phyloP scores from a whole-genome alignment of 2,888 invertebrate genomes.

The Trichogramma evanescens region DNA sequence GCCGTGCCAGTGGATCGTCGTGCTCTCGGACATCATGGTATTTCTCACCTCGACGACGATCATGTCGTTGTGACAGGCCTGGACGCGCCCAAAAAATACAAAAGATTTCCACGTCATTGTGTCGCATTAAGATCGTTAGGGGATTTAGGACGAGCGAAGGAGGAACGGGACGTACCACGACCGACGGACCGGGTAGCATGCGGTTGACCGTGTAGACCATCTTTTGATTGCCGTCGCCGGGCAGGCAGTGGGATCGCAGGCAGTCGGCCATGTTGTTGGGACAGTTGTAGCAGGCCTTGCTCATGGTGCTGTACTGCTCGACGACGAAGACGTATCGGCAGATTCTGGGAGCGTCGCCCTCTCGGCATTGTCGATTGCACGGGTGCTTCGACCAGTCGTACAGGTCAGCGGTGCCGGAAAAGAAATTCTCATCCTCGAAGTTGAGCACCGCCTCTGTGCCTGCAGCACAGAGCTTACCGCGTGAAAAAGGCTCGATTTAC shows the following conservation, averaged over 20 bases:
- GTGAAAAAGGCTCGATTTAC: no score
- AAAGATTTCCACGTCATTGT: no score
- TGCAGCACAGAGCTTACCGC: no score
- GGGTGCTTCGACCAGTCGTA: no score
- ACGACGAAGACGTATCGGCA: slow-evolving; percentile 29
- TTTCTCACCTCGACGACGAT: slow-evolving; percentile 79
- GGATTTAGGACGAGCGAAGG: no score
- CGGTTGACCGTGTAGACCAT: slow-evolving; percentile 74
- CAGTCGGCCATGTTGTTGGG: slow-evolving; percentile 71
- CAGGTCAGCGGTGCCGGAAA: no score
- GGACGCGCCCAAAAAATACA: slow-evolving; percentile 43
- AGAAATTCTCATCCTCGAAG: no score
- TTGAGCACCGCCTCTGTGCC: no score
- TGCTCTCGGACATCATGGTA: slow-evolving; percentile 68
- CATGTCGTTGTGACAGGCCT: slow-evolving; percentile 82
- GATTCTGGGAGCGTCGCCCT: slow-evolving; percentile 26
- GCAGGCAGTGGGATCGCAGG: slow-evolving; percentile 68
- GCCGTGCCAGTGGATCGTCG: slow-evolving; percentile 89
- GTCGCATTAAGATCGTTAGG: no score
- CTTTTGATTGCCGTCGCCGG: slow-evolving; percentile 72
- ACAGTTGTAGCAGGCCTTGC: slow-evolving; percentile 81
- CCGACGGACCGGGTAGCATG: slow-evolving; percentile 77
- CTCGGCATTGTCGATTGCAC: slow-evolving; percentile 33
- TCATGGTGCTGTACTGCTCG: slow-evolving; percentile 65
- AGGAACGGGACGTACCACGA: slow-evolving; percentile 57